These are phyloP conservation scores for Caenorhabditis panamensis DNA, from an alignment of 2,888 invertebrate genomes.

Conservation along the genomic window DNA sequence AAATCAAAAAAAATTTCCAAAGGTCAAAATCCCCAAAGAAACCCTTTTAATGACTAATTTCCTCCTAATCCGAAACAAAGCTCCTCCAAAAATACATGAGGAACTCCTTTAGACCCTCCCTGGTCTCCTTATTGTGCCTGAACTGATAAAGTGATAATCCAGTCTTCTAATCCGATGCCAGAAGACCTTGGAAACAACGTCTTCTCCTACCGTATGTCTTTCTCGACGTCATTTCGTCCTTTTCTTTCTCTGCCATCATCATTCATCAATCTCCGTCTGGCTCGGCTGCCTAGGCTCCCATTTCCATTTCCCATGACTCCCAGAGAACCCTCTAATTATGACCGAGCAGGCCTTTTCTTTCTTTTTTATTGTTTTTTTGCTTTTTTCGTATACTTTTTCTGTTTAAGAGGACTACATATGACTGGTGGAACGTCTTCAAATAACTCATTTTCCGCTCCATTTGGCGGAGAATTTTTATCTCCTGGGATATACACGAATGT, in stretches of 20 bases:
- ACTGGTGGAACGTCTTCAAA: background rate
- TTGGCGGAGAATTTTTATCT: background rate
- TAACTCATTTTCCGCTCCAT: conserved; percentile 1
- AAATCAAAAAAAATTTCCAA: too few relatives aligned
- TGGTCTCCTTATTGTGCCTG: too few relatives aligned
- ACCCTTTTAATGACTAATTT: too few relatives aligned
- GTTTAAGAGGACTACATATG: background rate
- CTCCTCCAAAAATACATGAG: too few relatives aligned
- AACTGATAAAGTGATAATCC: too few relatives aligned
- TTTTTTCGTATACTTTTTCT: background rate
- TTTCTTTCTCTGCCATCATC: background rate
- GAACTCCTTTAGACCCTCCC: too few relatives aligned
- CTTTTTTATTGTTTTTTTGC: background rate
- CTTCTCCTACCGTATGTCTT: background rate
- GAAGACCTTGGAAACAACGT: too few relatives aligned
- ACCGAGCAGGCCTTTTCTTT: background rate
- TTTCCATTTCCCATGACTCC: background rate
- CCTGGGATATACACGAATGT: conserved; percentile 2
- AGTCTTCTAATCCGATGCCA: too few relatives aligned
- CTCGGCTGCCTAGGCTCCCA: background rate
- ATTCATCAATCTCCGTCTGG: conserved; percentile 8
- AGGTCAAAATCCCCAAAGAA: too few relatives aligned
- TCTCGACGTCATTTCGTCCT: background rate
- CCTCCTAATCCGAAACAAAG: too few relatives aligned
- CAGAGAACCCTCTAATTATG: background rate